phyloP scores from a whole-genome alignment of 2,888 invertebrate species.

The Lasioglossum morio region DNA sequence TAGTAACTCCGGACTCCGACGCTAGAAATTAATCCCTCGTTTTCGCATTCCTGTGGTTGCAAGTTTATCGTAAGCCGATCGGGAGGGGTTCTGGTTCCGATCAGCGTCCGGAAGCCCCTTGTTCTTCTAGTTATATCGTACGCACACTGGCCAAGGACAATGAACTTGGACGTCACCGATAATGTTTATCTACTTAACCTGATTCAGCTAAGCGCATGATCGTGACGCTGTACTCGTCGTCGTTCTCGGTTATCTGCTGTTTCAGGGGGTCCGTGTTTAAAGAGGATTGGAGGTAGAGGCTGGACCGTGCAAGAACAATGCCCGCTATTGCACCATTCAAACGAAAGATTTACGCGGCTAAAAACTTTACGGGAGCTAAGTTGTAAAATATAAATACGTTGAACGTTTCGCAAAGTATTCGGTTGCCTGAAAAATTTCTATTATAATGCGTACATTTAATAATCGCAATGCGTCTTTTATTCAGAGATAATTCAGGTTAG shows the following conservation, averaged over 20 bases:
- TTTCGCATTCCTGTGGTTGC: background rate
- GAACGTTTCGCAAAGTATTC: background rate
- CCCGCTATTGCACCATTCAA: background rate
- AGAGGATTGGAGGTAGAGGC: conserved; percentile 9
- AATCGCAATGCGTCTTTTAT: too few relatives aligned
- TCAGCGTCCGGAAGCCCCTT: conserved; percentile 20
- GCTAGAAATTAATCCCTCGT: conserved; percentile 33
- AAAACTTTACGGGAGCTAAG: background rate
- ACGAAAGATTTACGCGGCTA: background rate
- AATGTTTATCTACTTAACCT: conserved; percentile 61
- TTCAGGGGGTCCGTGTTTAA: conserved; percentile 41
- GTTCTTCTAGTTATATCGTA: conserved; percentile 37
- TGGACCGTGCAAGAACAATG: background rate
- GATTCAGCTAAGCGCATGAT: conserved; percentile 66
- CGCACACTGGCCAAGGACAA: conserved; percentile 52
- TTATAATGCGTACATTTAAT: too few relatives aligned
- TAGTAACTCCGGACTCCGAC: background rate
- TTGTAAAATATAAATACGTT: background rate
- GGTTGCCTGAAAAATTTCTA: too few relatives aligned
- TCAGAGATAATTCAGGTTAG: too few relatives aligned
- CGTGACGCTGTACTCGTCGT: conserved; percentile 68
- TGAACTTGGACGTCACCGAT: conserved; percentile 58
- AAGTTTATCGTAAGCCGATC: conserved; percentile 47
- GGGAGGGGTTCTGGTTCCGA: background rate
- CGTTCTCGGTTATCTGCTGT: conserved; percentile 75